Evolutionary conservation across 2,888 invertebrate genomes (phyloP), one percentile per base, ranked within the genome.

Genomic region (Onthophagus sagittarius): DNA sequence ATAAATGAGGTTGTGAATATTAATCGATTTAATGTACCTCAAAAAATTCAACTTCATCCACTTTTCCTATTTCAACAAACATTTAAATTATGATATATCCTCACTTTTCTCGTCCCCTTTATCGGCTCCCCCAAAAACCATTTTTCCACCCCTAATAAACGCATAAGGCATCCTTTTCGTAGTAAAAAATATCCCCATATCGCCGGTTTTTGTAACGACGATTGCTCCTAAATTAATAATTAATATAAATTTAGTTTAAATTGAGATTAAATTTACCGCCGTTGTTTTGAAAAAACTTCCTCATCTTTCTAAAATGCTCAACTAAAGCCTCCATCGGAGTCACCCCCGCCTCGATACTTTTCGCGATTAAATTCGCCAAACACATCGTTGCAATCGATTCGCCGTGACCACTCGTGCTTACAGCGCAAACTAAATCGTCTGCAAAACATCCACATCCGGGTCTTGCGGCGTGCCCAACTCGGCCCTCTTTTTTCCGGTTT

Each of bases 351-450:
- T 89, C 89, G 85, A 95, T 92, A 0, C 88, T 84, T 76, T 88
- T 88, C 0, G 93, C 86, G 73, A 95, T 92, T 71, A 88, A 87
- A 76, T 92, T 91, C 0, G 94, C 93, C 53, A 95, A 86, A 83
- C 94, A 93, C 78, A 89, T 92, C 80, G 91, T 91, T 79, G 94
- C 88, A 73, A 96, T 94, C 2, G 93, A 91, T 85, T 95, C 95
- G 0, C 95, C 95, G 82, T 94, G 93, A 13, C 92, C 74, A 73
- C 95, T 95, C 3, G 93, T 92, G 1, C 95, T 95, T 9, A 94
- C 92, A 5, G 92, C 94, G 2, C 93, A 94, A 62, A 90, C 83
- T 15, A 85, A 79, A 81, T 93, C 89, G 81, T 94, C 94, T 14
- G 92, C 93, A 81, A 93, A 94, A 5, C 92, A 92, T 9, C 94